A percentile compares a stretch with the other conserved stretches of the same genome.
Evolutionary conservation across 2,888 invertebrate genomes (phyloP).

Genomic region (Pinctada fucata): DNA sequence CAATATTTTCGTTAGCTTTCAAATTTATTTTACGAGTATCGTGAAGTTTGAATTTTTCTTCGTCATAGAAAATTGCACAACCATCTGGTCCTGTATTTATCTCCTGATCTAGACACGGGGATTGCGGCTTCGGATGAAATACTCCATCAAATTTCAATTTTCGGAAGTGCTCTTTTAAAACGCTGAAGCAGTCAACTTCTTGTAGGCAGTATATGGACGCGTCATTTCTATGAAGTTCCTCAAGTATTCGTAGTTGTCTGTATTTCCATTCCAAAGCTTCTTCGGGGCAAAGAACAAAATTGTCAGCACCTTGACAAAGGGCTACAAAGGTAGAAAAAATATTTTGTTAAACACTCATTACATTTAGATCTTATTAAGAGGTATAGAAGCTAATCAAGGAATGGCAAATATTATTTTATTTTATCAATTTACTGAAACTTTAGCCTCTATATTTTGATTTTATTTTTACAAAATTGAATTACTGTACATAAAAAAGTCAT

Average conservation of each 20-base stretch:
- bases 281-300: slow-evolving; percentile 84
- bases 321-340: slow-evolving; percentile 77
- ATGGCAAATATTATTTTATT: too few relatives aligned
- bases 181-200: slow-evolving; percentile 86
- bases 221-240: slow-evolving; percentile 84
- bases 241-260: slow-evolving; percentile 83
- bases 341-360: background rate
- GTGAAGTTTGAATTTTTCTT: slow-evolving; percentile 82
- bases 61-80: slow-evolving; percentile 86
- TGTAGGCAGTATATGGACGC: slow-evolving; percentile 86
- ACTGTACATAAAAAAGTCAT: too few relatives aligned
- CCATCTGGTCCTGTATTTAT: slow-evolving; percentile 88
- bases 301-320: slow-evolving; percentile 84
- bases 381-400: background rate
- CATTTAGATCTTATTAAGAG: background rate
- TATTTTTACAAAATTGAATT: too few relatives aligned
- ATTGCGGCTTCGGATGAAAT: slow-evolving; percentile 87
- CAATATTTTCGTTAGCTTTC: slow-evolving; percentile 29
- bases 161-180: slow-evolving; percentile 81
- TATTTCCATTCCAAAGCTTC: slow-evolving; percentile 85
- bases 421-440: too few relatives aligned
- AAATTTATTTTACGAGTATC: slow-evolving; percentile 58
- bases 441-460: too few relatives aligned
- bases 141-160: slow-evolving; percentile 84
- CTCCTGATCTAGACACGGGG: slow-evolving; percentile 85